Conservation (phyloP, 2,797 vertebrate species). For the Phataginus tetradactyla region DNA sequence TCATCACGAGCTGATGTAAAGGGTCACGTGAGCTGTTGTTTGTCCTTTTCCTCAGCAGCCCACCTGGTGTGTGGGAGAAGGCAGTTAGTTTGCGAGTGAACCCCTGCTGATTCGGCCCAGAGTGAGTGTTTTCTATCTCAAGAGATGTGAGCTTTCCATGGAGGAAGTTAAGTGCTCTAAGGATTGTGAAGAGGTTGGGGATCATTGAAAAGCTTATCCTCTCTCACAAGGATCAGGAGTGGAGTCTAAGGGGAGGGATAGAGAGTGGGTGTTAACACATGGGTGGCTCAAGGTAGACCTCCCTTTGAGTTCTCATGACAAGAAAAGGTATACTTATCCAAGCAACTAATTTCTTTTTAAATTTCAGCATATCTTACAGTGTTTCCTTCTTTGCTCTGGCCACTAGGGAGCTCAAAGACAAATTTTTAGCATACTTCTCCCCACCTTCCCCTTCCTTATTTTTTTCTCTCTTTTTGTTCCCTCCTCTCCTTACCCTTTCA, state of each 20-base stretch:
- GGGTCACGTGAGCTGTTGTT: accelerated
- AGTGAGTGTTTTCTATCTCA: accelerated
- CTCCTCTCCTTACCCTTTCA: background rate
- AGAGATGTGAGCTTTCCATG: background rate
- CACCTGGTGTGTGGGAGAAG: no score
- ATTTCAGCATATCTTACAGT: background rate
- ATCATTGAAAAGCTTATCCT: background rate
- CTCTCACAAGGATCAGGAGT: background rate
- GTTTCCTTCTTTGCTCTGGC: background rate
- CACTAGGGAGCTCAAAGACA: background rate
- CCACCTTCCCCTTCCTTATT: background rate
- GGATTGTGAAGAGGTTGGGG: background rate
- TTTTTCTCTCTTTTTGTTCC: background rate
- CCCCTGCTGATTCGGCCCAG: no score
- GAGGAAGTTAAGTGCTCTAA: background rate
- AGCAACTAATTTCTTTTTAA: background rate
- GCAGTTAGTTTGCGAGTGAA: background rate
- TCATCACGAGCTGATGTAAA: background rate
- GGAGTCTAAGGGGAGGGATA: no score
- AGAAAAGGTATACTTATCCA: background rate
- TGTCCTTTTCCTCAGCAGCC: background rate
- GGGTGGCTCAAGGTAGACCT: background rate
- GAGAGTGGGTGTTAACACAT: background rate
- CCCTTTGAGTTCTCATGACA: background rate
- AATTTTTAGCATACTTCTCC: background rate